Percentiles rank a stretch among this genome's conserved stretches.
phyloP scores from a whole-genome alignment of 2,113 vertebrate species.

The Lepisosteus osseus region DNA sequence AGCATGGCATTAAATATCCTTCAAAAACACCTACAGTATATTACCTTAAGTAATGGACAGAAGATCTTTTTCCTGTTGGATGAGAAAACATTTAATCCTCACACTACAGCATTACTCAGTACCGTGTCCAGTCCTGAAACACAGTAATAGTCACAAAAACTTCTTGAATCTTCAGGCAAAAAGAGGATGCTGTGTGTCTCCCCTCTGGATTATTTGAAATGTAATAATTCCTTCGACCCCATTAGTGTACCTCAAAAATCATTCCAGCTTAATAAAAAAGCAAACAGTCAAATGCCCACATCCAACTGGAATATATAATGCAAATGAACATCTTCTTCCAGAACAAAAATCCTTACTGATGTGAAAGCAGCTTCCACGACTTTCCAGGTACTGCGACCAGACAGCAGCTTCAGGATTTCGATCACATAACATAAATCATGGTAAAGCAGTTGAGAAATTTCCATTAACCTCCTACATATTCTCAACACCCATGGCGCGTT shows the following conservation, averaged over 20 bases:
- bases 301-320: no score
- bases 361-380: slow-evolving; percentile 7
- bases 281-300: background rate
- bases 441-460: slow-evolving; percentile 16
- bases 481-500: background rate
- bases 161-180: slow-evolving; percentile 3
- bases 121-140: no score
- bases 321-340: background rate
- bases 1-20: no score
- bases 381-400: slow-evolving; percentile 18
- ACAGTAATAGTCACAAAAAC: slow-evolving; percentile 8
- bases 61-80: no score
- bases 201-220: no score
- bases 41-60: no score
- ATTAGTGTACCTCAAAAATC: no score
- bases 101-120: no score
- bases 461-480: slow-evolving; percentile 22
- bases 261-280: slow-evolving; percentile 11
- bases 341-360: slow-evolving; percentile 25
- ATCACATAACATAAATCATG: slow-evolving; percentile 7
- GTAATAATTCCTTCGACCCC: no score
- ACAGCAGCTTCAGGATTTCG: slow-evolving; percentile 15
- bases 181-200: no score
- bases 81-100: no score
- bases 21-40: no score